Evolutionary conservation across 2,888 invertebrate species (phyloP), one percentile per base, ranked within the genome.

Genomic region (Drosophila setosimentum): DNA sequence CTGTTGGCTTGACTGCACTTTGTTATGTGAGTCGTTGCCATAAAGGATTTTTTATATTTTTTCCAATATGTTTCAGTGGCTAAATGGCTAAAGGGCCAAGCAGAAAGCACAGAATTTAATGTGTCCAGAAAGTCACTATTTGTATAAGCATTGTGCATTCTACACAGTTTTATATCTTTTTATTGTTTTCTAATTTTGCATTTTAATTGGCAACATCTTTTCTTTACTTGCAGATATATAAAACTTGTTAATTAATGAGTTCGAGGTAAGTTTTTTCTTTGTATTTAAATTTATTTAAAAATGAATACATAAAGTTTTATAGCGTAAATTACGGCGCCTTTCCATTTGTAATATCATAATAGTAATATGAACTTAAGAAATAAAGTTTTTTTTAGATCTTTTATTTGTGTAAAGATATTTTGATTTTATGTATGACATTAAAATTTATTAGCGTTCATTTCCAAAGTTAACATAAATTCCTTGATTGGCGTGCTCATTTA

Each of bases 1-100:
- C 45, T 50, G 61, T 65, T 73, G 65, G 53, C 67, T 76, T 50
- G 68, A 37, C 63, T 68, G 49, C 72, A 51, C 67, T 73, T 57
- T 62, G 59, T 68, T 66, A 32, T 69, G 35, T 37, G 73, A 62
- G 54, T 42, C 50, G 59, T 51, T 59, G 73, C 55, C 66, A 42
- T 59, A 67, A 54, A 66, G 42, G 63, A 72, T 53, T 78, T 53
- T 78, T 67, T 58, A 48, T 54, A 57, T 48, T 37, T 45, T 21
- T 50, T 49, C 42, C 67, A 61, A 73, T 61, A 66, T 73, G 48
- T 55, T 55, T 58, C 24, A 29, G 11, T 35, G n/a, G 27, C 11
- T 13, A n/a, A 27, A 32, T 11, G 21, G 7, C 27, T 2, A 49
- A 27, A 29, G 16, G 5, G 21, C 3, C 32, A 21, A 33, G 18